Conservation (phyloP, 2,797 vertebrate genomes). For the Sebastes baramenuke region DNA sequence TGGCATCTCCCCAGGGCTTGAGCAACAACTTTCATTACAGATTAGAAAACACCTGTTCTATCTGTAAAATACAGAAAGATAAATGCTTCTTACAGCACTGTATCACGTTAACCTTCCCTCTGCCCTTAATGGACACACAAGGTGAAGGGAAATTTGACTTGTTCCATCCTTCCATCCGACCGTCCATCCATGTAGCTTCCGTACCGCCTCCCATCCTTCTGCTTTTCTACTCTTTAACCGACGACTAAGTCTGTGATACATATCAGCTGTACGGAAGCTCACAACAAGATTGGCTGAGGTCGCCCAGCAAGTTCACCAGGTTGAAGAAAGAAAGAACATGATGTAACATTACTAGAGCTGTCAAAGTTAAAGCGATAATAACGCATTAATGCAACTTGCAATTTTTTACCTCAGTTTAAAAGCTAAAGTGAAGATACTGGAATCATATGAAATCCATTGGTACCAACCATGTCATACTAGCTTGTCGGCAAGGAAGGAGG, state of each 20-base stretch:
- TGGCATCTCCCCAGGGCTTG: neutral
- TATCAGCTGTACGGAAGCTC: conserved; percentile 60
- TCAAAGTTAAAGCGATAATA: no score
- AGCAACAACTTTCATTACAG: conserved; percentile 7
- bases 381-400: no score
- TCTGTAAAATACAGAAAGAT: neutral
- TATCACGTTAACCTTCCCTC: neutral
- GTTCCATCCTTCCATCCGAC: conserved; percentile 34
- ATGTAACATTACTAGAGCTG: no score
- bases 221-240: conserved; percentile 68
- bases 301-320: neutral
- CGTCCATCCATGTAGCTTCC: conserved; percentile 35
- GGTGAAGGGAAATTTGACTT: conserved; percentile 39
- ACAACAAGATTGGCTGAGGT: conserved; percentile 26
- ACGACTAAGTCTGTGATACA: conserved; percentile 62
- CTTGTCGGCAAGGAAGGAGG: no score
- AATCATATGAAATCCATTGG: no score
- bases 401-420: no score
- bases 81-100: neutral
- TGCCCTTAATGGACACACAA: conserved; percentile 51
- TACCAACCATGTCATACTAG: no score
- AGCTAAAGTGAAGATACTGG: no score
- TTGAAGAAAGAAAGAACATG: neutral
- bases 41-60: conserved; percentile 1
- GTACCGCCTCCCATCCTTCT: conserved; percentile 50